Evolutionary conservation across 1,140 invertebrate species (phyloP), one percentile per base, ranked within the genome.

Genomic region (Neodiprion fabricii): DNA sequence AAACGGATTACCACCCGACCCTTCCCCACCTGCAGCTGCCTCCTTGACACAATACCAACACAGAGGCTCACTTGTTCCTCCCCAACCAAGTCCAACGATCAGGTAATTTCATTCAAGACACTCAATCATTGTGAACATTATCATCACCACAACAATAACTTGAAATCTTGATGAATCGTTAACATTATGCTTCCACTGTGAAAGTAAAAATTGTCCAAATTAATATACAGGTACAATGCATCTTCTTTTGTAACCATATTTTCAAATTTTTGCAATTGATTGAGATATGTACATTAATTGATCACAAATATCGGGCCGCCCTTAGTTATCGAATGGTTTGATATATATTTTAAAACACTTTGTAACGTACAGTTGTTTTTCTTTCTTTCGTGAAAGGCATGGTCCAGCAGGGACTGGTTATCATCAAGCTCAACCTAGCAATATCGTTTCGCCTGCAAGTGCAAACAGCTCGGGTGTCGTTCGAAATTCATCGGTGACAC

Each of bases 81-180:
- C 89, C 1, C 89, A 90, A 77, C 88, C 87, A 14, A 91, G 89
- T 79, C 86, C 90, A 10, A 88, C 89, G 21, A 89, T 91, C 73
- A 87, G 90, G 88, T 90, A 85, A 82, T 10, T 61, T 40, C 28
- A 40, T 40, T 40, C 5, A 40, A 3, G 28, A 40, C 28, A 40
- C 28, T 40, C 28, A 40, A 40, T 40, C 28, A 5, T 40, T 40
- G 5, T 40, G 28, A 61, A 61, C 53, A 61, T 61, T 9, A 4
- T 5, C 53, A 17, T 14, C 5, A 61, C 8, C 11, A 61, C 11
- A 61, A 61, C 9, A 17, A 17, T 61, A 61, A 61, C 53, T 12
- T 14, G n/a, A 61, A 61, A 61, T 61, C 4, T 17, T 61, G 1
- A 40, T 40, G 28, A 40, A 40, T 40, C 5, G 28, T 40, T 40